A percentile compares a stretch with the other conserved stretches of the same genome.
phyloP scores from a whole-genome alignment of 2,113 vertebrate genomes.

The Bufo bufo region DNA sequence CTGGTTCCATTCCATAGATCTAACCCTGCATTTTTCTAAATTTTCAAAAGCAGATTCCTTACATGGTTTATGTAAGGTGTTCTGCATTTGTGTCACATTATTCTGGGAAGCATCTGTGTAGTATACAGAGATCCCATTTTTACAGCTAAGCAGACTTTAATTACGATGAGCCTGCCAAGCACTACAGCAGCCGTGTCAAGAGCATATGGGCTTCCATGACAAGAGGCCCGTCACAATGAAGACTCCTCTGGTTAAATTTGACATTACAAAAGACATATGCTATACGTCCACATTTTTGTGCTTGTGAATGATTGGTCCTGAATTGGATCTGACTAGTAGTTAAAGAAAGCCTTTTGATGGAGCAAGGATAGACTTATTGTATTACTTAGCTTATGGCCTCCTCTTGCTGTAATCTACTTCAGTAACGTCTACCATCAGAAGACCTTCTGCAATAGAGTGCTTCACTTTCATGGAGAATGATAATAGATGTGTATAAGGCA shows the following conservation, averaged over 20 bases:
- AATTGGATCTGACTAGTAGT: not conserved
- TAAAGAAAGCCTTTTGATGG: not conserved
- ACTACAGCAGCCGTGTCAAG: not conserved
- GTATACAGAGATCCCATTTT: not conserved
- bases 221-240: not conserved
- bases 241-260: not conserved
- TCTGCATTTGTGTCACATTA: not conserved
- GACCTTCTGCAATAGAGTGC: not conserved
- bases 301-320: not conserved
- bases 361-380: not conserved
- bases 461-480: not conserved
- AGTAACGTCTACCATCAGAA: not conserved
- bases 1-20: too few relatives aligned
- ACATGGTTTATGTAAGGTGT: not conserved
- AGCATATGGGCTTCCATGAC: not conserved
- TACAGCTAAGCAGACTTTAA: not conserved
- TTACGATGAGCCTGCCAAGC: not conserved
- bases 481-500: not conserved
- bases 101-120: not conserved
- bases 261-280: too few relatives aligned
- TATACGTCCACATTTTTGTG: not conserved
- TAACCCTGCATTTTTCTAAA: not conserved
- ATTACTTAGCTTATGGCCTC: not conserved
- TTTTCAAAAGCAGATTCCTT: not conserved
- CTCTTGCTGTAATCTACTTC: not conserved